phyloP scores from a whole-genome alignment of 2,797 vertebrate species.

The Mormyrops attenuatus region DNA sequence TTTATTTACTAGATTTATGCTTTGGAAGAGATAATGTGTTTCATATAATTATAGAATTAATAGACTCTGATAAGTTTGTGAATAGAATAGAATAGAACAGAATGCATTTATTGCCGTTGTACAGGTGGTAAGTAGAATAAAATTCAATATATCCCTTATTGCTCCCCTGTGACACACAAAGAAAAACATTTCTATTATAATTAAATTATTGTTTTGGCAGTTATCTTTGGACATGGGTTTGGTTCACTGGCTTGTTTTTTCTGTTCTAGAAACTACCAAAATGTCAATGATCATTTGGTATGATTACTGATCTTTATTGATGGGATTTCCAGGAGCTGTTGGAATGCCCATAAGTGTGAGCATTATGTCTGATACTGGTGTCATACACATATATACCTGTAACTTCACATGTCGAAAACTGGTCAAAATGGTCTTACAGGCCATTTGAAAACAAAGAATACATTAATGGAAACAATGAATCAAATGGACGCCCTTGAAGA shows the following conservation, averaged over 20 bases:
- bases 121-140: neutral
- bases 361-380: neutral
- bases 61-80: neutral
- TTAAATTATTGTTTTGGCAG: neutral
- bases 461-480: neutral
- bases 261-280: neutral
- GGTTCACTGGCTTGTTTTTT: neutral
- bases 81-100: neutral
- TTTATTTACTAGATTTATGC: neutral
- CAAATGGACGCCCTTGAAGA: neutral
- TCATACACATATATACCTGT: neutral
- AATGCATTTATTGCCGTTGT: neutral
- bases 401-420: neutral
- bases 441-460: neutral
- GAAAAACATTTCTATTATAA: neutral
- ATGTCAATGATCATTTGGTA: neutral
- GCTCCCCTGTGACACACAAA: neutral
- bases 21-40: neutral
- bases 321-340: neutral
- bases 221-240: neutral
- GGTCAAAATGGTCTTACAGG: neutral
- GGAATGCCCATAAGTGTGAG: neutral
- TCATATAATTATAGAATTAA: neutral
- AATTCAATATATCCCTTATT: neutral
- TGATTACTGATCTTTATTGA: neutral